These are phyloP conservation scores for Tenebrio molitor DNA, from an alignment of 1,140 invertebrate genomes.

Conservation along the genomic window DNA sequence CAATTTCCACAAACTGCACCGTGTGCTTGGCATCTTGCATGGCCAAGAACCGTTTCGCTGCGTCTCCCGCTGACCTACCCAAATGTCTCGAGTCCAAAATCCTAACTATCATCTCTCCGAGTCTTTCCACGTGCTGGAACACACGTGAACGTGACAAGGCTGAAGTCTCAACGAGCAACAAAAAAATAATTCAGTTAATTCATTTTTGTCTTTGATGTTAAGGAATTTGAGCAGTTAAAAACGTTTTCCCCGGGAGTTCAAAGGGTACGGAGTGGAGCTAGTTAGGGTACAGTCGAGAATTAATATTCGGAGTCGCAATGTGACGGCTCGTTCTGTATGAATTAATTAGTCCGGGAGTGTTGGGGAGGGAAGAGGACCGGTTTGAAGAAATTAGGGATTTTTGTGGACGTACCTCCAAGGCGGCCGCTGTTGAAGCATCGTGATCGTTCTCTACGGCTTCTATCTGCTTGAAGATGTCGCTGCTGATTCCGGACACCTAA, in stretches of 20 bases:
- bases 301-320: not conserved
- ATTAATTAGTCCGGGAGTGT: not conserved
- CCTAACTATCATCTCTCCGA: conserved; percentile 95
- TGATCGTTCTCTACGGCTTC: conserved; percentile 96
- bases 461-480: conserved; percentile 96
- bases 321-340: conserved; percentile 5
- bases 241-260: not conserved
- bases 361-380: not conserved
- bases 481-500: conserved; percentile 93
- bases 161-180: not conserved
- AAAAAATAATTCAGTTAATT: not conserved
- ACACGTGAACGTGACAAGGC: too few species aligned
- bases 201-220: not conserved
- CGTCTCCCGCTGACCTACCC: conserved; percentile 84
- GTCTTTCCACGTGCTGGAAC: conserved; percentile 84
- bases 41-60: conserved; percentile 84
- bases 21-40: conserved; percentile 84
- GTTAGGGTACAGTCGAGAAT: not conserved
- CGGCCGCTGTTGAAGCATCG: conserved; percentile 90
- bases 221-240: too few species aligned
- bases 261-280: not conserved
- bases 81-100: conserved; percentile 89
- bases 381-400: not conserved
- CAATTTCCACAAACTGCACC: conserved; percentile 97
- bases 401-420: conserved; percentile 76